Base-by-base conservation (phyloP, 2,797 vertebrate genomes). In the Gobionotothen gibberifrons region DNA sequence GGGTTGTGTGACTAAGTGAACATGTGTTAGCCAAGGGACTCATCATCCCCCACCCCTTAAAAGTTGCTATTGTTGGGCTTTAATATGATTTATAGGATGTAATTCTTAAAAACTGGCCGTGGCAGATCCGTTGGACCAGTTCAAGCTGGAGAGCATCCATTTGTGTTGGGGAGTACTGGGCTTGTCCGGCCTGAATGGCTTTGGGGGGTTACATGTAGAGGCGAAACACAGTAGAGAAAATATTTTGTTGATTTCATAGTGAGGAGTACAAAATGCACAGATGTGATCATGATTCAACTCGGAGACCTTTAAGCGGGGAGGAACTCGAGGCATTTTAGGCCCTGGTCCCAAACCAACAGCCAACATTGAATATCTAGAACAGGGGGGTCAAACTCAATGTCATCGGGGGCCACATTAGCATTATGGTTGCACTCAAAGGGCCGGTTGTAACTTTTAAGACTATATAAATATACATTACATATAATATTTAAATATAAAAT, bases 141-240 rank as follows among this genome's bases (percentile, higher is more conserved):
- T 86, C 79, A 72, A 72, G 71, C 59, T 87, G 15, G 40, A 56
- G 52, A 66, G 74, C 69, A 85, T 85, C 75, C 66, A 79, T 84
- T 84, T 71, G 73, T 76, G 79, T 82, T 72, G 79, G 76, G 81
- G 76, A 71, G 75, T 68, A 48, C 68, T 26, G 26, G 26, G 10
- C 58, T 63, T 68, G 56, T 76, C 59, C 1, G 53, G 53, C 48
- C 61, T 82, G 74, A 77, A 39, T 1, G 51, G 2, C 67, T 57
- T 19, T 16, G 67, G 57, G 42, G 64, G 64, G 39, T 44, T 61
- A 72, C 78, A 71, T 64, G 22, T 68, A 61, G 82, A 76, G 36
- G 78, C 73, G 57, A 81, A 79, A 61, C 71, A 29, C 73, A 58
- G 72, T 19, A 1, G 17, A 79, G 74, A 80, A 78, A 66, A 74